phyloP scores from a whole-genome alignment of 2,113 vertebrate species.

The Rhabdornis inornatus region DNA sequence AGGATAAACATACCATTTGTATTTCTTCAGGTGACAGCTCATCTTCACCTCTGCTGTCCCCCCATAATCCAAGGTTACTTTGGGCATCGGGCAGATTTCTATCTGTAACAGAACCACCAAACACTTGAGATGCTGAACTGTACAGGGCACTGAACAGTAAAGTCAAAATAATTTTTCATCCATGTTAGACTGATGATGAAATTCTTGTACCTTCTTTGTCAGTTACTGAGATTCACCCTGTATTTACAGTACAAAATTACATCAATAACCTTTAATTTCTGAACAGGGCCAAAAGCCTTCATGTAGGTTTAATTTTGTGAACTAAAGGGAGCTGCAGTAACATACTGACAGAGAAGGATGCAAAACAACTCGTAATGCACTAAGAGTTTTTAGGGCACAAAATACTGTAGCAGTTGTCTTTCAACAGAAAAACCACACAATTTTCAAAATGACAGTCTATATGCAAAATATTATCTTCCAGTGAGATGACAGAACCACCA shows the following conservation, averaged over 20 bases:
- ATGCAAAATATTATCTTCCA: neutral
- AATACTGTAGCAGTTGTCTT: neutral
- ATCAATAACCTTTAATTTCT: neutral
- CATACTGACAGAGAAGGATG: neutral
- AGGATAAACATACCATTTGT: constrained; percentile 83
- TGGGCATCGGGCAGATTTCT: constrained; percentile 71
- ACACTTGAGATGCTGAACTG: neutral
- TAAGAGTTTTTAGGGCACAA: neutral
- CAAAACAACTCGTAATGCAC: neutral
- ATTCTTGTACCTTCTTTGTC: neutral
- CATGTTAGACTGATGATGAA: neutral
- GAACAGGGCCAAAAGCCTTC: neutral
- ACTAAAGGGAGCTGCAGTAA: neutral
- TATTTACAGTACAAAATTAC: neutral
- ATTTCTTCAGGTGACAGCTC: constrained; percentile 95
- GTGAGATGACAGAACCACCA: neutral
- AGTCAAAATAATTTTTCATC: neutral
- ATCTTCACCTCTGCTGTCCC: constrained; percentile 84
- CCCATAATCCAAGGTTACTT: constrained; percentile 77
- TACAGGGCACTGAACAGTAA: neutral
- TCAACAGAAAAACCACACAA: neutral
- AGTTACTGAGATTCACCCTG: neutral
- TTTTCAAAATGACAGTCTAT: neutral
- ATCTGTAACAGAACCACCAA: constrained; percentile 69
- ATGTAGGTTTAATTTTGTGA: neutral